Conservation (phyloP, 2,113 vertebrate genomes). For the Nematolebias whitei region DNA sequence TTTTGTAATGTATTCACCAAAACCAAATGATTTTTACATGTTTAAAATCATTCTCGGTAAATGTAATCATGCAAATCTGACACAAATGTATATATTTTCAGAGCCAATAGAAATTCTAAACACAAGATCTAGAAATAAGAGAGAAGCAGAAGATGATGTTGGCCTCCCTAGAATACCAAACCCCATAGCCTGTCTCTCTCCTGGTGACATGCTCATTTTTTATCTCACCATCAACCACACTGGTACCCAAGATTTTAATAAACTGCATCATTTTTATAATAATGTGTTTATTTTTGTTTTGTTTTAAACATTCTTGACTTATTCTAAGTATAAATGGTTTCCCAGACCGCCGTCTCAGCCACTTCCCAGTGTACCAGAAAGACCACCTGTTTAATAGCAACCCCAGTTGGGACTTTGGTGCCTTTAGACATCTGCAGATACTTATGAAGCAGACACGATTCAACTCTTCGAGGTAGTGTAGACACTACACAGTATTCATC, state of each 20-base stretch:
- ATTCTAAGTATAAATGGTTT: slow-evolving; percentile 12
- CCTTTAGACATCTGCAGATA: slow-evolving; percentile 85
- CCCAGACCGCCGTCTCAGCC: slow-evolving; percentile 82
- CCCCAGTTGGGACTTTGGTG: slow-evolving; percentile 89
- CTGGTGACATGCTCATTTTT: slow-evolving; percentile 87
- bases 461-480: slow-evolving; percentile 84
- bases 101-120: slow-evolving; percentile 57
- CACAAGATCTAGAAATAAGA: slow-evolving; percentile 47
- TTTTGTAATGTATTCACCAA: not conserved
- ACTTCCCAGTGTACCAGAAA: slow-evolving; percentile 92
- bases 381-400: slow-evolving; percentile 92
- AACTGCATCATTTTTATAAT: not conserved
- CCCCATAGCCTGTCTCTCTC: slow-evolving; percentile 85
- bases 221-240: slow-evolving; percentile 84
- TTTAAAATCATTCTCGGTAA: not conserved
- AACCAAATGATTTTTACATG: not conserved
- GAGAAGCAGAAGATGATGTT: slow-evolving; percentile 27
- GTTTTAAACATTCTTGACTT: not conserved
- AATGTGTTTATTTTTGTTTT: not conserved
- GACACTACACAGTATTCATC: not conserved
- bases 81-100: slow-evolving; percentile 5
- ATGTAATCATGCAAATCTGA: not conserved
- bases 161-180: slow-evolving; percentile 83
- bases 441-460: slow-evolving; percentile 86
- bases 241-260: slow-evolving; percentile 66